Conservation (phyloP, 1,140 invertebrate genomes). For the Bombus affinis region DNA sequence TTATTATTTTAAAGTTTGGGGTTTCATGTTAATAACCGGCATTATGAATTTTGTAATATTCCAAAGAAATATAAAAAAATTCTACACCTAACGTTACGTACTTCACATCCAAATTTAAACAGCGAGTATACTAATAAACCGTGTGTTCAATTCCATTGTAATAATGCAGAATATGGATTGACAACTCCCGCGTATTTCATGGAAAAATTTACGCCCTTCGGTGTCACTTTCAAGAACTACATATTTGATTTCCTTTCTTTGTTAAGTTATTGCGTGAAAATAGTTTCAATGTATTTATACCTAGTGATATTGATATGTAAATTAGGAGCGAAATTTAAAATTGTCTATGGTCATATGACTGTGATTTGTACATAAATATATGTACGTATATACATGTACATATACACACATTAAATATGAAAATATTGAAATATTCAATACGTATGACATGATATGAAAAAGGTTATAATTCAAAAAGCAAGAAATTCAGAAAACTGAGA, state of each 20-base stretch:
- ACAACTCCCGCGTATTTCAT: slow-evolving; percentile 37
- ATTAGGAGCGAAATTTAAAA: neutral
- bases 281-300: neutral
- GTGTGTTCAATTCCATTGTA: slow-evolving; percentile 9
- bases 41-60: neutral
- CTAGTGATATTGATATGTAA: neutral
- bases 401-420: no score
- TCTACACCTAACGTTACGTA: neutral
- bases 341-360: neutral
- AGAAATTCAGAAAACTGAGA: no score
- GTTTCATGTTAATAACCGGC: neutral
- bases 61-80: neutral
- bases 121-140: slow-evolving; percentile 11
- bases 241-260: neutral
- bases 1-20: neutral
- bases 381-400: no score
- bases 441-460: no score
- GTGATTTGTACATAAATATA: no score
- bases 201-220: slow-evolving; percentile 24
- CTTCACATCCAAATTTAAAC: slow-evolving; percentile 19
- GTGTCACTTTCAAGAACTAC: slow-evolving; percentile 24
- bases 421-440: no score
- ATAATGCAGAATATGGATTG: neutral
- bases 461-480: no score
- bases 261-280: neutral